Conservation (phyloP, 2,797 vertebrate species). For the Sebastes diploproa region DNA sequence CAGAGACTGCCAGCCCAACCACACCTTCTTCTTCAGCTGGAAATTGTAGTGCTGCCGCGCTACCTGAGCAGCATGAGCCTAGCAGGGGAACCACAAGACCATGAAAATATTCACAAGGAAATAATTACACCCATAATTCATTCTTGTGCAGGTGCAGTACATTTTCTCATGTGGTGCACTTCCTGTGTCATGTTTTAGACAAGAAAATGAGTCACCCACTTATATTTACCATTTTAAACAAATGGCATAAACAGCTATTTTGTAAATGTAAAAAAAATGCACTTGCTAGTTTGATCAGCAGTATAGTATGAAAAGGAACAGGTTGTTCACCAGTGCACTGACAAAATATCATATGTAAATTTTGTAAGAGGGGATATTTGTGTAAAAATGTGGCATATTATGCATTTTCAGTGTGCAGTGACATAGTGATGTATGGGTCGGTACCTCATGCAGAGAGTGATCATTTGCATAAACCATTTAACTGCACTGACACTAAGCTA, state of each 20-base stretch:
- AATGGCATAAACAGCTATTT: not conserved
- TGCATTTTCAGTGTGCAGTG: constrained; percentile 14
- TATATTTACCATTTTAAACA: not conserved
- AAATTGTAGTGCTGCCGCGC: constrained; percentile 86
- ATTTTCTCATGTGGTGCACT: not conserved
- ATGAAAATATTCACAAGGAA: constrained; percentile 40
- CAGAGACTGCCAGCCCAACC: constrained; percentile 87
- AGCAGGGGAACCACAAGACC: constrained; percentile 34
- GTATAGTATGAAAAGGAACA: not conserved
- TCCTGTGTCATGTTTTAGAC: not conserved
- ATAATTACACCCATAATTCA: constrained; percentile 38
- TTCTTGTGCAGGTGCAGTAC: constrained; percentile 7
- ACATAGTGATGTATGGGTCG: constrained; percentile 1
- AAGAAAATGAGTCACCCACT: constrained; percentile 8
- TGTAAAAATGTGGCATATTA: constrained; percentile 21
- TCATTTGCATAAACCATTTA: constrained; percentile 49
- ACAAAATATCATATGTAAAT: not conserved
- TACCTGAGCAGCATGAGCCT: constrained; percentile 75
- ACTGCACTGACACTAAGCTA: constrained; percentile 7
- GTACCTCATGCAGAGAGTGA: constrained; percentile 11
- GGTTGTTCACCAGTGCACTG: not conserved
- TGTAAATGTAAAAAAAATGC: not conserved
- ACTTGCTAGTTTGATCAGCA: not conserved
- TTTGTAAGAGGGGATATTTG: constrained; percentile 1
- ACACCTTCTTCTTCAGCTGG: constrained; percentile 89